Evolutionary conservation across 2,797 vertebrate genomes (phyloP), one percentile per base, ranked within the genome.

Genomic region (Geotrypetes seraphini): DNA sequence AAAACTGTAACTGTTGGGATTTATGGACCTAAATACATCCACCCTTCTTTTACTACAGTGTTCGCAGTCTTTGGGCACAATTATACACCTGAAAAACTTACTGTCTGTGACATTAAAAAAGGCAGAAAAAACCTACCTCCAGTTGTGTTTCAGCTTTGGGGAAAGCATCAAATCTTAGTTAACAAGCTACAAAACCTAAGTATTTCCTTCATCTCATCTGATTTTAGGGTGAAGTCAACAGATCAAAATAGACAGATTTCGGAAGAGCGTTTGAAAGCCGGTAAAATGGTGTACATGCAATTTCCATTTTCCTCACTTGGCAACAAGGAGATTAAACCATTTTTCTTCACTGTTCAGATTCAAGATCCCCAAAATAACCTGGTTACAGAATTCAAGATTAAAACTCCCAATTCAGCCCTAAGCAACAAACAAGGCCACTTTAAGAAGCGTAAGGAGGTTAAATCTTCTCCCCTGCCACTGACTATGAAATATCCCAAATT

Each of bases 21-120:
- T 60, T 99, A 95, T 47, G 96, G 96, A 22, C 96, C 94, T 38
- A 92, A 87, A 61, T 81, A 90, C 50, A 91, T 96, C 50, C 96
- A 97, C 51, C 94, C 94, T 4, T 88, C 82, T 27, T 92, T 99
- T 53, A 96, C 92, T 46, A 69, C 71, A 14, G 69, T 96, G 39
- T 68, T 91, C 44, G 81, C 86, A 10, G 57, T 94, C 28, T 92
- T 88, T 38, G 83, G 87, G 53, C 92, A 99, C 19, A 87, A 78
- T 43, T 86, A 90, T 9, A 63, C 93, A 54, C 93, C 93, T 24
- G 63, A 59, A 25, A 91, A 85, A 50, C 85, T 97, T 41, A 88
- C 85, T 0, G 78, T 95, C 55, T 85, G 83, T 43, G 86, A 90
- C 39, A 68, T 89, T 12, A 84, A 80, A 48, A 86, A 73, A 28